Evolutionary conservation across 2,888 invertebrate species (phyloP).

Genomic region (Drosophila ezoana): DNA sequence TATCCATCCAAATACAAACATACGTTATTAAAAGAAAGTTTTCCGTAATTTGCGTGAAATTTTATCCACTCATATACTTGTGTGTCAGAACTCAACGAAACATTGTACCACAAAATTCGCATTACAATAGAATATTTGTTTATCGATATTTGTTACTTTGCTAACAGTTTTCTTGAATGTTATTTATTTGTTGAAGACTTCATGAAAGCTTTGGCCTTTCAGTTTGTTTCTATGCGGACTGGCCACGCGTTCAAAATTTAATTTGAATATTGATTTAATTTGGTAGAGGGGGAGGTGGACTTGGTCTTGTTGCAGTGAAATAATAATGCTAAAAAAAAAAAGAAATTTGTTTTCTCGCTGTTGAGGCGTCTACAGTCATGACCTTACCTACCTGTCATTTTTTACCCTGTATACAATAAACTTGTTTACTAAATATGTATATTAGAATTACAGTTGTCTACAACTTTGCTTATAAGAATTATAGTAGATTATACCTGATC

Average conservation of each 20-base stretch:
- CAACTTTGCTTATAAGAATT: too few species aligned
- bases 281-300: not conserved
- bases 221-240: too few species aligned
- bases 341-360: not conserved
- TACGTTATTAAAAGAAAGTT: constrained; percentile 20
- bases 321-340: not conserved
- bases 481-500: too few species aligned
- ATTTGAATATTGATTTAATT: constrained; percentile 14
- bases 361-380: constrained; percentile 13
- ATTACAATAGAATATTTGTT: not conserved
- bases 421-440: too few species aligned
- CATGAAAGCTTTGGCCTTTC: too few species aligned
- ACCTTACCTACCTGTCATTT: not conserved
- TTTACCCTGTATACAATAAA: not conserved
- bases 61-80: not conserved
- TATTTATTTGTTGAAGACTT: not conserved
- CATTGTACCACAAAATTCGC: not conserved
- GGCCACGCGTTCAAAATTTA: too few species aligned
- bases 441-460: too few species aligned
- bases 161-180: not conserved
- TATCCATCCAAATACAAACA: not conserved
- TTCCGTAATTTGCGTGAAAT: not conserved
- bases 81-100: not conserved
- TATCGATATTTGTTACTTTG: constrained; percentile 5
- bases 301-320: not conserved